Evolutionary conservation across 2,113 vertebrate species (phyloP).

Genomic region (Marmota flaviventris): DNA sequence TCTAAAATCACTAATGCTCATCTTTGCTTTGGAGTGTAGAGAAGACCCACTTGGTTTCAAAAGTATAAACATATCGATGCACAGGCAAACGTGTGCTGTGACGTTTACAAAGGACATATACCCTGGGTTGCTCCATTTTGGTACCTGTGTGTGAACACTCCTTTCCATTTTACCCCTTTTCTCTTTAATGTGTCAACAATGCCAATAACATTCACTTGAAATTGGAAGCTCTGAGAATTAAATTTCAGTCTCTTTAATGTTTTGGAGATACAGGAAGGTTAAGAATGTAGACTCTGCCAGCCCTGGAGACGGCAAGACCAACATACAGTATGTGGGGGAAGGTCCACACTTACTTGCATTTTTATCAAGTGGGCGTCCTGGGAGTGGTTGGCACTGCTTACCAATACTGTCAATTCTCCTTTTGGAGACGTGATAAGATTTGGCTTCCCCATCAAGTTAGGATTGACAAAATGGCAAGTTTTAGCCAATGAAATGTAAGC

Average conservation of each 20-base stretch:
- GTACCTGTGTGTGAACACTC: neutral
- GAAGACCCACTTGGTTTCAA: neutral
- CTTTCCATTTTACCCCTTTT: slow-evolving; percentile 5
- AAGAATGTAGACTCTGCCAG: neutral
- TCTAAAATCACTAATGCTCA: neutral
- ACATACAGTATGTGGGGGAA: neutral
- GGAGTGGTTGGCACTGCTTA: neutral
- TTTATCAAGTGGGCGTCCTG: neutral
- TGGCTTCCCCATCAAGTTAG: neutral
- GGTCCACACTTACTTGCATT: neutral
- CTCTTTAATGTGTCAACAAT: neutral
- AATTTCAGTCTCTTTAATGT: neutral
- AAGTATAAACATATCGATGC: neutral
- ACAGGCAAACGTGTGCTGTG: neutral
- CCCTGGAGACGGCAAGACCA: neutral
- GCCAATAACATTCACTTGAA: slow-evolving; percentile 28
- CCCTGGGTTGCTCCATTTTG: neutral
- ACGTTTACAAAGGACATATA: neutral
- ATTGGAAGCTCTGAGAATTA: neutral
- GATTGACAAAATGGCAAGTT: neutral
- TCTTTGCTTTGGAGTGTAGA: neutral
- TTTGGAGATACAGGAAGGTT: neutral
- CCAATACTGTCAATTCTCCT: neutral
- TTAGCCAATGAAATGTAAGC: neutral
- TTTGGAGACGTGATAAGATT: neutral